phyloP scores from a whole-genome alignment of 2,113 vertebrate genomes.

The Amblyopsis rosae region DNA sequence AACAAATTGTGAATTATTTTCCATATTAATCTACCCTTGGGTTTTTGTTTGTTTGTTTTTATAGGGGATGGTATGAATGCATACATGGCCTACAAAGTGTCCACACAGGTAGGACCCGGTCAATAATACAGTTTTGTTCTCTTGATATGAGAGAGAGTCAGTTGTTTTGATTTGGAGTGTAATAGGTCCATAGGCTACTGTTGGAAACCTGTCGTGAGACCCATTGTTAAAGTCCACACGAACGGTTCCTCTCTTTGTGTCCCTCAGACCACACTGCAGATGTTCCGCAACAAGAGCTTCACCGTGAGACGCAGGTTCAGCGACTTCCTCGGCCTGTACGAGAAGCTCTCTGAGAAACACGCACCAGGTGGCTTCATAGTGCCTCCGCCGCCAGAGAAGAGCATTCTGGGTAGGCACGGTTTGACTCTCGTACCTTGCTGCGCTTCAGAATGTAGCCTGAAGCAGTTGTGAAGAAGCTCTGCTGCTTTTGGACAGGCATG shows the following conservation, averaged over 20 bases:
- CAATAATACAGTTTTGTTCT: neutral
- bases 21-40: neutral
- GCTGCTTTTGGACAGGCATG: conserved; percentile 83
- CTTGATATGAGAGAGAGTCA: neutral
- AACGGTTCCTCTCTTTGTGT: neutral
- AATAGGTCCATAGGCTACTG: too few species aligned
- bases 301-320: conserved; percentile 94
- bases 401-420: conserved; percentile 84
- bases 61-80: conserved; percentile 97
- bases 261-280: conserved; percentile 86
- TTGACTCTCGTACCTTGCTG: neutral
- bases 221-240: neutral
- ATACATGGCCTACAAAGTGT: conserved; percentile 95
- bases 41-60: conserved; percentile 2
- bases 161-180: too few species aligned
- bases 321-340: conserved; percentile 95
- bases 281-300: conserved; percentile 91
- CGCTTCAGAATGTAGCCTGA: neutral
- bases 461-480: neutral
- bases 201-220: neutral
- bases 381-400: conserved; percentile 96
- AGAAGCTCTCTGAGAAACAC: conserved; percentile 94
- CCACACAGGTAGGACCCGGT: conserved; percentile 84
- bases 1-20: neutral
- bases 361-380: conserved; percentile 90